phyloP scores from a whole-genome alignment of 2,113 vertebrate species.

The Bos javanicus region DNA sequence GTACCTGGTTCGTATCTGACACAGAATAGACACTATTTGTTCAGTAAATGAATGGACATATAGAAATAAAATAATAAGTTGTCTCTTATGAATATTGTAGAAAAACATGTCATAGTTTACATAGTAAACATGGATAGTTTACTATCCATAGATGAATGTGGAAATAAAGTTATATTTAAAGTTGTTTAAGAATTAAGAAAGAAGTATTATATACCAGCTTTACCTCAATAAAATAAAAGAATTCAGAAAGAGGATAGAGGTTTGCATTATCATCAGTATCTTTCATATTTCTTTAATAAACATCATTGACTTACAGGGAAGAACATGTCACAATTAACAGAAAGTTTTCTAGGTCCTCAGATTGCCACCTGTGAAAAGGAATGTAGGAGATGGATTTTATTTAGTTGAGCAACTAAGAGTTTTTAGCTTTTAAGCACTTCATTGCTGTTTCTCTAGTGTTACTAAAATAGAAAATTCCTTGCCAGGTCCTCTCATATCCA shows the following conservation, averaged over 20 bases:
- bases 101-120: background rate
- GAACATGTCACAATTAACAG: background rate
- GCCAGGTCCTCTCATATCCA: background rate
- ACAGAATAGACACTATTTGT: background rate
- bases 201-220: background rate
- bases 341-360: background rate
- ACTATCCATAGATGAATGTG: background rate
- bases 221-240: background rate
- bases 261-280: background rate
- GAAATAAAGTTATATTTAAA: background rate
- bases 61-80: background rate
- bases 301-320: conserved; percentile 8
- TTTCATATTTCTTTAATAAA: background rate
- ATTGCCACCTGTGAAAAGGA: background rate
- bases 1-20: background rate
- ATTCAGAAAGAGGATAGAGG: background rate
- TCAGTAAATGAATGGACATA: background rate
- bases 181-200: conserved; percentile 1
- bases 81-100: background rate
- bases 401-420: background rate
- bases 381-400: background rate
- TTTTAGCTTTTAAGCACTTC: background rate
- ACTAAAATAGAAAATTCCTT: background rate
- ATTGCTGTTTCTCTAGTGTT: background rate
- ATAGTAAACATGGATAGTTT: too few relatives aligned